These are phyloP conservation scores for Embiotoca jacksoni DNA, from an alignment of 2,113 vertebrate species.

Conservation along the genomic window DNA sequence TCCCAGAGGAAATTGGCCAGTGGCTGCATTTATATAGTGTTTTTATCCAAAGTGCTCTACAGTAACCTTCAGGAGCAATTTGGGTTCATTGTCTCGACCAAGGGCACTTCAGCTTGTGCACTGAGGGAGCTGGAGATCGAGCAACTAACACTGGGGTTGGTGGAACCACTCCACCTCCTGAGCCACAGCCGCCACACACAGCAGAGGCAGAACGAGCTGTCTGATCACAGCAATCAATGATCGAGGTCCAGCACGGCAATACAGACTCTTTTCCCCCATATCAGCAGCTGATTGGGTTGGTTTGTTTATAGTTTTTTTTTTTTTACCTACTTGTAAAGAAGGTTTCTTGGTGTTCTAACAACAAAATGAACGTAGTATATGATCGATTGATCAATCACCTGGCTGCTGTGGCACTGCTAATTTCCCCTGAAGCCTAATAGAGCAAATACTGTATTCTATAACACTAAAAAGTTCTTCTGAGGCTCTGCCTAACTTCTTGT, in stretches of 20 bases:
- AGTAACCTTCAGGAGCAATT: not conserved
- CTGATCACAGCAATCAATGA: not conserved
- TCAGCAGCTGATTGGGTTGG: not conserved
- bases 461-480: no score
- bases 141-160: not conserved
- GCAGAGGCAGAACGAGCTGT: not conserved
- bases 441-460: no score
- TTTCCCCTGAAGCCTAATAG: no score
- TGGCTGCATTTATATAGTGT: not conserved
- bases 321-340: not conserved
- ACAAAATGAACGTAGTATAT: no score
- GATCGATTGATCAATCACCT: no score
- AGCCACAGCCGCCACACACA: no score
- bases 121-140: not conserved
- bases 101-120: not conserved
- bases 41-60: not conserved
- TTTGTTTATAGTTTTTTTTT: not conserved
- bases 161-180: not conserved
- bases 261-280: not conserved
- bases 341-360: not conserved
- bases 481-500: no score
- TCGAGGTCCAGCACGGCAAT: not conserved
- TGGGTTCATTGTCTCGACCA: not conserved
- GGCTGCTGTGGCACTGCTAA: no score
- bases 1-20: not conserved